Percentiles rank a stretch among this genome's conserved stretches.
Evolutionary conservation across 2,797 vertebrate species (phyloP).

Genomic region (Passerculus sandwichensis): DNA sequence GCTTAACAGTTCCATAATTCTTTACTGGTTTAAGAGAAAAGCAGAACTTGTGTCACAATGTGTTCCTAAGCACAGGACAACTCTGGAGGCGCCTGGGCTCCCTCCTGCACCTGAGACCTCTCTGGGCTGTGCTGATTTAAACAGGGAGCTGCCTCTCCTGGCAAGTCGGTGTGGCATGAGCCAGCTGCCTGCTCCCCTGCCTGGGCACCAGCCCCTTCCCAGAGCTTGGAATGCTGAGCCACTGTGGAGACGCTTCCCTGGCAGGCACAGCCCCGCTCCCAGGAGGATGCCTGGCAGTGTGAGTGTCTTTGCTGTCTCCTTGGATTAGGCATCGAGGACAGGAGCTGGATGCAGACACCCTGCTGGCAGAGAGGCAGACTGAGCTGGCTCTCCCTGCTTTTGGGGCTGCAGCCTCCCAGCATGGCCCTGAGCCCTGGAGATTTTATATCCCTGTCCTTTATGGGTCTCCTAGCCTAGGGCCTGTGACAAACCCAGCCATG

Average conservation of each 20-base stretch:
- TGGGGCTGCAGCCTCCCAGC: not conserved
- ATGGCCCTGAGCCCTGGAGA: not conserved
- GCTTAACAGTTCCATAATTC: not conserved
- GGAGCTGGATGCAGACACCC: not conserved
- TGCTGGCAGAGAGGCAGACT: not conserved
- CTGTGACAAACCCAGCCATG: not conserved
- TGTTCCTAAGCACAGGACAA: not conserved
- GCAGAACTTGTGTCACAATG: rapidly evolving
- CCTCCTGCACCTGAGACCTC: not conserved
- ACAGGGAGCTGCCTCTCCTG: rapidly evolving
- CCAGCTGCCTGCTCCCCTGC: not conserved
- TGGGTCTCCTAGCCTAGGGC: not conserved
- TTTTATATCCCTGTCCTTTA: not conserved
- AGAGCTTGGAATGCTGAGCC: rapidly evolving
- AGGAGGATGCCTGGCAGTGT: not conserved
- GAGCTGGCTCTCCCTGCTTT: not conserved
- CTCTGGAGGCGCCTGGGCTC: not conserved
- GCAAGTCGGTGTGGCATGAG: rapidly evolving
- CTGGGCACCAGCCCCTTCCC: not conserved
- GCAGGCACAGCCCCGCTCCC: not conserved
- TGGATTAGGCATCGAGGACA: not conserved
- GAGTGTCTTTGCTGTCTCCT: not conserved
- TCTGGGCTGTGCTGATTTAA: not conserved
- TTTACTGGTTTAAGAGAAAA: not conserved
- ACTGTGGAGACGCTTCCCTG: rapidly evolving